Percentiles rank a stretch among this genome's conserved stretches.
Conservation (phyloP, 35 echinoderm and acorn worm genomes). For the Apostichopus californicus region DNA sequence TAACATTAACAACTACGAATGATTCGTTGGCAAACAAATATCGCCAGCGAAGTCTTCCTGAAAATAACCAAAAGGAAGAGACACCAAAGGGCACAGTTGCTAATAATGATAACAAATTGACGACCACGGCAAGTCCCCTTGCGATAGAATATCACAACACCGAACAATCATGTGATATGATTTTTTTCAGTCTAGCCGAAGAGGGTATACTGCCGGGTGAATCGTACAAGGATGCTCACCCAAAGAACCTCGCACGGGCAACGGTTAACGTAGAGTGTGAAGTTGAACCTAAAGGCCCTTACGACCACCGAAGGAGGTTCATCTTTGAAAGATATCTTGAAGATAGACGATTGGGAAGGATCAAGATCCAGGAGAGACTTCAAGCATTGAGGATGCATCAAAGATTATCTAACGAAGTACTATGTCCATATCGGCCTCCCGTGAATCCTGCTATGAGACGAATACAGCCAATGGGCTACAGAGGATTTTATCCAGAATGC, state of each 20-base stretch:
- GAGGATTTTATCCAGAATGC: no score
- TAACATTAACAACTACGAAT: no score
- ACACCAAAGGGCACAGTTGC: no score
- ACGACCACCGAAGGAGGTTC: not conserved
- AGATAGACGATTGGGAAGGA: not conserved
- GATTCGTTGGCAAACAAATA: no score
- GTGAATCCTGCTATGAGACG: not conserved
- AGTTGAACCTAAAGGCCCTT: not conserved
- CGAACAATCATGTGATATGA: no score
- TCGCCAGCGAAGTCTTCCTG: not conserved
- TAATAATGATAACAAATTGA: no score
- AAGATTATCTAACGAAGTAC: not conserved
- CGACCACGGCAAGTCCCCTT: not conserved
- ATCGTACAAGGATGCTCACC: not conserved
- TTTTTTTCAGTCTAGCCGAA: conserved; percentile 21
- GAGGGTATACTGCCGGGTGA: not conserved
- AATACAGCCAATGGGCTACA: no score
- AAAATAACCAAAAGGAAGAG: no score
- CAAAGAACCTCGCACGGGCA: not conserved
- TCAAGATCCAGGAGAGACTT: not conserved
- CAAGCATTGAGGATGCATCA: not conserved
- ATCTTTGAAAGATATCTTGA: not conserved
- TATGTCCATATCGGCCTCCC: not conserved
- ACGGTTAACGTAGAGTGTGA: conserved; percentile 34
- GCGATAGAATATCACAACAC: not conserved